Percentiles rank a stretch among this genome's conserved stretches.
Evolutionary conservation across 2,797 vertebrate species (phyloP).

Genomic region (Simalia tracyae): DNA sequence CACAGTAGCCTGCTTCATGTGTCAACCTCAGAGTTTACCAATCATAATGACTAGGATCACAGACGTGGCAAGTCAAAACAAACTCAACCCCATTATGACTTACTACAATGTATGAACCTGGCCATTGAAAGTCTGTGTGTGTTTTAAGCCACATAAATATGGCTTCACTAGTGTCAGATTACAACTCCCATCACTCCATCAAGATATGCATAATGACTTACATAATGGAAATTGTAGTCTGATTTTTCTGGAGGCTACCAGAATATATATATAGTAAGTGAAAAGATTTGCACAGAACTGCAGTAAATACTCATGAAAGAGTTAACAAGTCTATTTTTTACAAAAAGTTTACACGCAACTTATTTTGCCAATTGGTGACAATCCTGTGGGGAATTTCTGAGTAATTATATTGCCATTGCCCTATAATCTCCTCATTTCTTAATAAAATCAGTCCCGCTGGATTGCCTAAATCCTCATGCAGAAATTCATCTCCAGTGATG

Average conservation of each 20-base stretch:
- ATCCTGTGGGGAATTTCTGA: background rate
- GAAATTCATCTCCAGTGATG: accelerated
- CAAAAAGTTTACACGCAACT: background rate
- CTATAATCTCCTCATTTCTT: conserved; percentile 26
- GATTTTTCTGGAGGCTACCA: background rate
- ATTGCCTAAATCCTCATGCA: background rate
- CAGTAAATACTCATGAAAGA: conserved; percentile 10
- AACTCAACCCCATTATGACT: background rate
- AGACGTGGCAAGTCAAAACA: background rate
- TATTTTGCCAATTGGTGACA: conserved; percentile 23
- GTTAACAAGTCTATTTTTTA: background rate
- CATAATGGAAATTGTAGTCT: background rate
- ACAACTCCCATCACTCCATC: no score
- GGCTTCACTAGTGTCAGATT: no score
- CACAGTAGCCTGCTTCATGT: background rate
- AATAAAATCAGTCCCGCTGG: accelerated
- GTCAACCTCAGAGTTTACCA: background rate
- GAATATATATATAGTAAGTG: background rate
- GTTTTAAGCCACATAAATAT: no score
- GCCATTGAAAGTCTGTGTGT: background rate
- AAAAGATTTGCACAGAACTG: background rate
- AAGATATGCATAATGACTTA: no score
- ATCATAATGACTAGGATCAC: background rate
- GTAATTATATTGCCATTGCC: background rate
- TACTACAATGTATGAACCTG: background rate